phyloP scores from a whole-genome alignment of 1,140 invertebrate species.

The Eciton burchellii region DNA sequence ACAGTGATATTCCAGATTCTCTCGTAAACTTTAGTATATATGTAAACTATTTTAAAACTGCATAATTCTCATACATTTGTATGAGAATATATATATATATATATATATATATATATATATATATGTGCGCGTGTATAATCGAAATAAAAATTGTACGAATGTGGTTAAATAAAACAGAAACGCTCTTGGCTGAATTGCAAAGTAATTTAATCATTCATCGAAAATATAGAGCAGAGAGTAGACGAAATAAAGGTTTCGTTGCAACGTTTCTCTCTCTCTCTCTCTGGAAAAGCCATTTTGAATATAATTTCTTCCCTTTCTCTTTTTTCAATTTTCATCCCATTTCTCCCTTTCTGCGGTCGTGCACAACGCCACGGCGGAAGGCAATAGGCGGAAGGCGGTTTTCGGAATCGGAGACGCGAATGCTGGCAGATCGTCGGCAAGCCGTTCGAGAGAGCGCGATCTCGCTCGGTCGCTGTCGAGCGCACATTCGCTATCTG shows the following conservation, averaged over 20 bases:
- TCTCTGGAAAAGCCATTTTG: constrained; percentile 42
- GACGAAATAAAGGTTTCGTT: constrained; percentile 10
- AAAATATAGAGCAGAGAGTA: constrained; percentile 28
- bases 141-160: not conserved
- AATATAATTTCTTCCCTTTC: constrained; percentile 26
- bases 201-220: constrained; percentile 49
- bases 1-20: not conserved
- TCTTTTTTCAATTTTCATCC: constrained; percentile 30
- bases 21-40: not conserved
- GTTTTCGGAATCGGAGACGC: constrained; percentile 33
- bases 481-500: not conserved
- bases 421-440: not conserved
- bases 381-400: constrained; percentile 1
- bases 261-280: constrained; percentile 32
- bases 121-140: not conserved
- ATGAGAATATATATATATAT: too few species aligned
- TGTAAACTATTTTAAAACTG: constrained; percentile 29
- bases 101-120: too few species aligned
- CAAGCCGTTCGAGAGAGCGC: constrained; percentile 15
- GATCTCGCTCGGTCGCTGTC: not conserved
- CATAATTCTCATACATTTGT: constrained; percentile 18
- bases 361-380: constrained; percentile 17
- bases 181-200: constrained; percentile 42
- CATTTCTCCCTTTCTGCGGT: constrained; percentile 11
- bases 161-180: constrained; percentile 34